Evolutionary conservation across 2,797 vertebrate species (phyloP), one percentile per base, ranked within the genome.

Genomic region (Lindbergichthys nudifrons): DNA sequence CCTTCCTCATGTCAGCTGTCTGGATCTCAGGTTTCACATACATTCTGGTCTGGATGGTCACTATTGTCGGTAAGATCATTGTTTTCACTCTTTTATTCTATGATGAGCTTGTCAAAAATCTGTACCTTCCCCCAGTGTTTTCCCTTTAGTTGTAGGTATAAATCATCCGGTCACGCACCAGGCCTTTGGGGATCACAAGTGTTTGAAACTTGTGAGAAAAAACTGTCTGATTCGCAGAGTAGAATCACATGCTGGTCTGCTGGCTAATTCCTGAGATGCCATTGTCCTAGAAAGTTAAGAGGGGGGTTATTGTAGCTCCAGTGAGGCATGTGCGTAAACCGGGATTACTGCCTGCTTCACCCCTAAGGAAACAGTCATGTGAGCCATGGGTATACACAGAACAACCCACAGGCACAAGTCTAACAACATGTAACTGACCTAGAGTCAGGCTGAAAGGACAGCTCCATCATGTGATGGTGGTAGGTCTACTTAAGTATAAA

Each of bases 21-120:
- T 99, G 98, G 98, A 99, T 99, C 92, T 97, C 97, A 41, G 96
- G 89, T 73, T 97, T 99, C 86, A 99, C 98, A 11, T 99, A 99
- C 0, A 5, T 98, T 16, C 94, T 99, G 56, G 97, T 99, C 77
- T 99, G 98, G 98, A 99, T 99, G 98, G 93, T 99, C 88, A 99
- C 96, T 10, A 79, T 98, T 53, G 95, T 97, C 6, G 98, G 98
- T 99, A 94, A 92, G 87, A 61, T 50, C 4, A 4, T 18, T 3
- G 12, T 46, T 70, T 65, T 21, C 32, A 15, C 15, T 56, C 19
- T 6, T 12, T 8, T 7, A 13, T 15, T 23, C 9, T 42, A 10
- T 30, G 10, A 42, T 50, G 39, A 50, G 45, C 5, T 26, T 67
- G 3, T 30, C 10, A 47, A 12, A 32, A 62, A 32, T 39, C 32